A percentile compares a stretch with the other conserved stretches of the same genome.
Evolutionary conservation across 1,140 invertebrate species (phyloP).

Genomic region (roundworm (Caenorhabditis elegans)): WBcel235 BX284602.5:7597001-7597500

Average conservation of each 20-base stretch:
- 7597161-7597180: background rate
- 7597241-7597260: background rate
- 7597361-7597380: conserved; percentile 7
- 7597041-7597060: background rate
- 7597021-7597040: background rate
- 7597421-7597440: conserved; percentile 11
- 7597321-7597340: background rate
- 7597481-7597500: background rate
- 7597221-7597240: background rate
- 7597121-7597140: background rate
- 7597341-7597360: conserved; percentile 7
- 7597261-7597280: background rate
- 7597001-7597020: no score
- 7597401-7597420: conserved; percentile 27
- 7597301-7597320: no score
- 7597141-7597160: background rate
- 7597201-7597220: background rate
- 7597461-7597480: background rate
- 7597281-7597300: background rate
- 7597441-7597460: conserved; percentile 24
- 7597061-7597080: background rate
- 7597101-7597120: background rate
- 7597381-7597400: conserved; percentile 27
- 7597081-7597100: background rate
- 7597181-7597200: background rate